phyloP scores from a whole-genome alignment of 2,888 invertebrate species.

The Onthophagus sagittarius region DNA sequence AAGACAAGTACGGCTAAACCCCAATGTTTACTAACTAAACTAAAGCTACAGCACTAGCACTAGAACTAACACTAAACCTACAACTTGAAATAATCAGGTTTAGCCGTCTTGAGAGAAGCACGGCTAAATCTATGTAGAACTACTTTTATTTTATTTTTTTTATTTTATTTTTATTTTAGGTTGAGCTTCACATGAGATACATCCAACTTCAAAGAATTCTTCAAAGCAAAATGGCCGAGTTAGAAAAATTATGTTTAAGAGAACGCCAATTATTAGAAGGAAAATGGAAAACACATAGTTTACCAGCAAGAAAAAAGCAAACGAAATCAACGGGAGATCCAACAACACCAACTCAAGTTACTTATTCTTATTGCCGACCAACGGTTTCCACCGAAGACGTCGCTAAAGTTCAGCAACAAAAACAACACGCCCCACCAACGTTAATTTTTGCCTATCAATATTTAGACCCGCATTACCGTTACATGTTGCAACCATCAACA shows the following conservation, averaged over 20 bases:
- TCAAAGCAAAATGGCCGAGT: conserved; percentile 78
- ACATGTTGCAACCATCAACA: conserved; percentile 63
- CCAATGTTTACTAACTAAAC: too few relatives aligned
- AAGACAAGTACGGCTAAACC: too few relatives aligned
- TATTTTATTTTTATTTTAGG: conserved; percentile 46
- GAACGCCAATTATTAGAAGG: conserved; percentile 81
- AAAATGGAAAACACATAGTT: conserved; percentile 86
- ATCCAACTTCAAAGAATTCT: conserved; percentile 82
- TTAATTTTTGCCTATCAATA: conserved; percentile 53
- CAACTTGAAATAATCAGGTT: too few relatives aligned
- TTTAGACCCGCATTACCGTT: conserved; percentile 68
- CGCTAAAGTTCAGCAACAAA: conserved; percentile 51
- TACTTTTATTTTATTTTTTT: neutral
- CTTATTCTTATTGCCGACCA: conserved; percentile 64
- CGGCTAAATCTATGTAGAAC: too few relatives aligned
- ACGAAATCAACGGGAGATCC: conserved; percentile 47
- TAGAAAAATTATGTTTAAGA: conserved; percentile 75
- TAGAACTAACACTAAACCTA: too few relatives aligned
- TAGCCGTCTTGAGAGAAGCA: too few relatives aligned
- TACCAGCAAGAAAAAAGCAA: conserved; percentile 75
- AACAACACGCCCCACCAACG: conserved; percentile 40
- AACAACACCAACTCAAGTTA: conserved; percentile 52
- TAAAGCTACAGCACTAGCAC: too few relatives aligned
- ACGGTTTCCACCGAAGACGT: conserved; percentile 81
- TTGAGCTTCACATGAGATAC: conserved; percentile 89